A percentile compares a stretch with the other conserved stretches of the same genome.
Conservation (phyloP, 2,113 vertebrate genomes). For the Nematolebias whitei region DNA sequence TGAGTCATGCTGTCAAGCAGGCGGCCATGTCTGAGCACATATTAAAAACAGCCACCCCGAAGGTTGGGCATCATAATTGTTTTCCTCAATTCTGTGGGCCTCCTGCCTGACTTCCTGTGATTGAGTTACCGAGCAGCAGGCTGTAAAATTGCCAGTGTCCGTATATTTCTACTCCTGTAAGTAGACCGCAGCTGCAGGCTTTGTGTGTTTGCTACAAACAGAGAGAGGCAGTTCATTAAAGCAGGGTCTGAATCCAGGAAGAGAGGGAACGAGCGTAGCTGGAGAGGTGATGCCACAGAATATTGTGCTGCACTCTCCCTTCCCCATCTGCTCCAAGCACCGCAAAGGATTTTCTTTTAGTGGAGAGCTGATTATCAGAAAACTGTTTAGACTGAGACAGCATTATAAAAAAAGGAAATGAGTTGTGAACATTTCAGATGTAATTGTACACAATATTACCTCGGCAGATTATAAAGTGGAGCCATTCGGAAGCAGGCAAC, state of each 20-base stretch:
- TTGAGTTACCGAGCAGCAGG: slow-evolving; percentile 75
- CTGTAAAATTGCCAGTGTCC: slow-evolving; percentile 75
- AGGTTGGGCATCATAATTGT: slow-evolving; percentile 65
- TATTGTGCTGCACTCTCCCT: background rate
- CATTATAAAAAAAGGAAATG: background rate
- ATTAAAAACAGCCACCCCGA: slow-evolving; percentile 63
- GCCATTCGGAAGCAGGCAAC: slow-evolving; percentile 99
- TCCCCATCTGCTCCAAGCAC: slow-evolving; percentile 1
- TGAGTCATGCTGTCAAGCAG: slow-evolving; percentile 60
- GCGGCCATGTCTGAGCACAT: slow-evolving; percentile 51
- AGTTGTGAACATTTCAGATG: background rate
- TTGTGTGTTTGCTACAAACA: slow-evolving; percentile 67
- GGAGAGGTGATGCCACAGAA: slow-evolving; percentile 8
- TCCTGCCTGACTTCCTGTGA: slow-evolving; percentile 58
- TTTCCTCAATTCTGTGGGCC: slow-evolving; percentile 61
- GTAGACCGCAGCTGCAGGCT: slow-evolving; percentile 62
- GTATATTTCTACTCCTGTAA: slow-evolving; percentile 44
- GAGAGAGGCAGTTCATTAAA: slow-evolving; percentile 56
- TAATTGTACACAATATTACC: slow-evolving; percentile 76
- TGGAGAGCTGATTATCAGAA: background rate
- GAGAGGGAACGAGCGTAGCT: background rate
- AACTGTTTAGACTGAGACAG: background rate
- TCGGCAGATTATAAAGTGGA: slow-evolving; percentile 95
- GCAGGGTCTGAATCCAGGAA: slow-evolving; percentile 49
- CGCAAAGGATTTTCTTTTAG: background rate